These are phyloP conservation scores for Criorhina ranunculi DNA, from an alignment of 2,888 invertebrate genomes.

Conservation along the genomic window DNA sequence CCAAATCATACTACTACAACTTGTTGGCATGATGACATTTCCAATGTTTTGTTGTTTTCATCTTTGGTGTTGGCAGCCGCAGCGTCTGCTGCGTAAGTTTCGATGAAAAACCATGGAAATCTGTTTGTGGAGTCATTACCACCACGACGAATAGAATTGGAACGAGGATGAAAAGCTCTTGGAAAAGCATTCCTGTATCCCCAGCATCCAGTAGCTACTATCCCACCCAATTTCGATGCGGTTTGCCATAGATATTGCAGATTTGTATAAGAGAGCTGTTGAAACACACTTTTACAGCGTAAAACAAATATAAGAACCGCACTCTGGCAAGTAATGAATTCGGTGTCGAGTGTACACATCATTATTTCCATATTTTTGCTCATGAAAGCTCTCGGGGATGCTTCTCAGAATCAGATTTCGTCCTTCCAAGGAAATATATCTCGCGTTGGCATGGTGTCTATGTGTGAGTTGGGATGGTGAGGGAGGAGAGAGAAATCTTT, in stretches of 20 bases:
- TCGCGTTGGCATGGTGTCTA: constrained; percentile 15
- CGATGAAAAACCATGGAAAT: constrained; percentile 52
- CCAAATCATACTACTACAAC: constrained; percentile 76
- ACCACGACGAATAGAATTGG: constrained; percentile 8
- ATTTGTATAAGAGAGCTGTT: constrained; percentile 59
- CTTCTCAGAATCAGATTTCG: constrained; percentile 47
- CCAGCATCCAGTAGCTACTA: not conserved
- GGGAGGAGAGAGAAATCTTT: not conserved
- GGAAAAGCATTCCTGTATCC: constrained; percentile 23
- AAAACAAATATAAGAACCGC: constrained; percentile 23
- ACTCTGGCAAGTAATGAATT: constrained; percentile 38
- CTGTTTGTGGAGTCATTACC: constrained; percentile 49
- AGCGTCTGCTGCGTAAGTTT: constrained; percentile 60
- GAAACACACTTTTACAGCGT: constrained; percentile 7
- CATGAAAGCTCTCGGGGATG: constrained; percentile 55
- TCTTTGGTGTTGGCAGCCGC: constrained; percentile 55
- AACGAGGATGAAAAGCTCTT: constrained; percentile 54
- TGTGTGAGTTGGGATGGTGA: not conserved
- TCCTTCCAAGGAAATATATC: constrained; percentile 24
- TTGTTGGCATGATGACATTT: constrained; percentile 76
- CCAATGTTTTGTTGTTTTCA: constrained; percentile 75
- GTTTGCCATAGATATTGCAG: constrained; percentile 32
- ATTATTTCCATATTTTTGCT: constrained; percentile 56
- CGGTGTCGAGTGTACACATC: constrained; percentile 60
- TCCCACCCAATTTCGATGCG: constrained; percentile 14